Conservation (phyloP, 1,140 invertebrate species). For the Himalopsyche phryganea region DNA sequence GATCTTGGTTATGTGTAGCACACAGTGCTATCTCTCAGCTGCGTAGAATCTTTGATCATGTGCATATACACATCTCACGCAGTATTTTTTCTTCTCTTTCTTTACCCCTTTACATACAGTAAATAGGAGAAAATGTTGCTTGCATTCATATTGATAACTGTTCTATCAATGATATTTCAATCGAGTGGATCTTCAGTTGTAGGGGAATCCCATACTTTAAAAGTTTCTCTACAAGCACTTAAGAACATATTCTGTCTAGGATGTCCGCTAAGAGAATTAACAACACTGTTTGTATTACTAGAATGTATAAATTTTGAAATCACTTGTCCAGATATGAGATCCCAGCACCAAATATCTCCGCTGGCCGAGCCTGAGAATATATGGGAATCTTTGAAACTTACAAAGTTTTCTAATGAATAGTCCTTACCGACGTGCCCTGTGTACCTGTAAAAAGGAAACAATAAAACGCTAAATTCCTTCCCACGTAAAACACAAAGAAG, state of each 20-base stretch:
- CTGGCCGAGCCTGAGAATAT: constrained; percentile 86
- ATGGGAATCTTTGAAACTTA: constrained; percentile 76
- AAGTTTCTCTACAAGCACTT: constrained; percentile 61
- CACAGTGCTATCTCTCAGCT: no score
- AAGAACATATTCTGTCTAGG: constrained; percentile 65
- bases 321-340: constrained; percentile 72
- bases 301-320: constrained; percentile 48
- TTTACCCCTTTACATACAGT: no score
- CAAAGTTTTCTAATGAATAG: constrained; percentile 80
- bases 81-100: no score
- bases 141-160: no score
- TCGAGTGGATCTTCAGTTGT: constrained; percentile 5
- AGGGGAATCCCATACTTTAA: constrained; percentile 60
- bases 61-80: no score
- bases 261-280: constrained; percentile 70
- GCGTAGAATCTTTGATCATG: no score
- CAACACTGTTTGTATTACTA: constrained; percentile 47
- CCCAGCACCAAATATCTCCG: constrained; percentile 84
- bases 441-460: constrained; percentile 55
- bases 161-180: no score
- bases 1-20: no score
- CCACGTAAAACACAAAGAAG: no score
- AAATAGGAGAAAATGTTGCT: no score
- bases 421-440: constrained; percentile 74
- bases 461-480: no score